Percentiles rank a stretch among this genome's conserved stretches.
Conservation (phyloP, 2,797 vertebrate species). For the Lepilemur septentrionalis region DNA sequence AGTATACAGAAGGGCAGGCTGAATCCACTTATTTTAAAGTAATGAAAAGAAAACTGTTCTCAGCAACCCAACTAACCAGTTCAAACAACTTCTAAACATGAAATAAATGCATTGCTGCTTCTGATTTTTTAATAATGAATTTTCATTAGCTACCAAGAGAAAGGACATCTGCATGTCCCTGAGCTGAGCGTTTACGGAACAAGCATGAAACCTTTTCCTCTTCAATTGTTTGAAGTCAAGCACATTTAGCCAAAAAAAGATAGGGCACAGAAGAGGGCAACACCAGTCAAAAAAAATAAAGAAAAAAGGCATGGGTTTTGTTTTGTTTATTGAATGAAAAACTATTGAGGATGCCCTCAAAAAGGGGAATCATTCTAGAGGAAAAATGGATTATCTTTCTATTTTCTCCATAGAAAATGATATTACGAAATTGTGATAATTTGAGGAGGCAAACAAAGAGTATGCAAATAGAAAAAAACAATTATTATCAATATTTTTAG, state of each 20-base stretch:
- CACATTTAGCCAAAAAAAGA: background rate
- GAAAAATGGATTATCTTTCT: background rate
- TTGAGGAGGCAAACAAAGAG: background rate
- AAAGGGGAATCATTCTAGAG: background rate
- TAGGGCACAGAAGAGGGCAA: background rate
- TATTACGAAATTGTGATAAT: background rate
- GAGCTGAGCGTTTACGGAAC: background rate
- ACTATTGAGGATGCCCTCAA: background rate
- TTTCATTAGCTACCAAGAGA: constrained; percentile 33
- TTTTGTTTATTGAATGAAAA: background rate
- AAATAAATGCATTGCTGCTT: background rate
- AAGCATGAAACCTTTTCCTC: background rate
- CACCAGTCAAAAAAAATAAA: background rate
- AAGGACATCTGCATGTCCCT: background rate
- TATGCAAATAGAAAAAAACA: background rate
- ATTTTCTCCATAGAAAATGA: background rate
- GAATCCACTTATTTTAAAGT: background rate
- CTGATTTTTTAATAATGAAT: background rate
- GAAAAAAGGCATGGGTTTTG: background rate
- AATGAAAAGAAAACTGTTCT: background rate
- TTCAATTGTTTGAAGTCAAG: constrained; percentile 31
- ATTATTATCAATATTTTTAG: background rate
- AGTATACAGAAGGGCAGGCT: background rate
- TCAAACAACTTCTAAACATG: background rate
- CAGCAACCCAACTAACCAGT: background rate